These are phyloP conservation scores for Trachythela sp. DNA, from an alignment of 64 coral and sea anemone genomes.

Conservation along the genomic window DNA sequence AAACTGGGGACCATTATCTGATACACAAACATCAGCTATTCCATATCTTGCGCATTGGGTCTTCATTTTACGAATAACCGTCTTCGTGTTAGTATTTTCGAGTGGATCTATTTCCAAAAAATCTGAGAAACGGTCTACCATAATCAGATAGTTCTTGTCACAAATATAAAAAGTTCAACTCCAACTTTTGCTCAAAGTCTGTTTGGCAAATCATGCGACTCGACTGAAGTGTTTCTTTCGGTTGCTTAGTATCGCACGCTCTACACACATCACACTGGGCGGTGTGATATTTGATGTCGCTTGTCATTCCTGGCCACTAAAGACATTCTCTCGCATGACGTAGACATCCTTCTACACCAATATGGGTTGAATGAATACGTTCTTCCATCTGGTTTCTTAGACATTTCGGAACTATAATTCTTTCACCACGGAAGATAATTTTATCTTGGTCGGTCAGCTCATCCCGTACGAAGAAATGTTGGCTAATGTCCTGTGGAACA, in stretches of 20 bases:
- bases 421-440: constrained; percentile 19
- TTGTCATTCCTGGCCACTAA: too few relatives aligned
- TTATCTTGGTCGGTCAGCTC: constrained; percentile 33
- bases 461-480: constrained; percentile 28
- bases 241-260: background rate
- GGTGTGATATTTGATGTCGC: constrained; percentile 39
- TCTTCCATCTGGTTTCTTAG: constrained; percentile 38
- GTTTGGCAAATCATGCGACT: background rate
- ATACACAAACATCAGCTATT: constrained; percentile 46
- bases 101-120: constrained; percentile 49
- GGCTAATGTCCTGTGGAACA: background rate
- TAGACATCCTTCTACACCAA: constrained; percentile 8
- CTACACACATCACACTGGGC: background rate
- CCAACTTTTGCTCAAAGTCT: too few relatives aligned
- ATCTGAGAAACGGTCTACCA: constrained; percentile 21
- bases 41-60: constrained; percentile 41
- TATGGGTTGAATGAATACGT: constrained; percentile 33
- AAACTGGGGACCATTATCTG: constrained; percentile 57
- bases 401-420: constrained; percentile 10
- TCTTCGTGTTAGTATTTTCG: background rate
- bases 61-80: constrained; percentile 33
- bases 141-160: constrained; percentile 21
- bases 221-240: background rate
- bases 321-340: background rate
- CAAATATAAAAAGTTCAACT: background rate